Base-by-base conservation (phyloP, 2,113 vertebrate genomes). In the Petromus typicus region DNA sequence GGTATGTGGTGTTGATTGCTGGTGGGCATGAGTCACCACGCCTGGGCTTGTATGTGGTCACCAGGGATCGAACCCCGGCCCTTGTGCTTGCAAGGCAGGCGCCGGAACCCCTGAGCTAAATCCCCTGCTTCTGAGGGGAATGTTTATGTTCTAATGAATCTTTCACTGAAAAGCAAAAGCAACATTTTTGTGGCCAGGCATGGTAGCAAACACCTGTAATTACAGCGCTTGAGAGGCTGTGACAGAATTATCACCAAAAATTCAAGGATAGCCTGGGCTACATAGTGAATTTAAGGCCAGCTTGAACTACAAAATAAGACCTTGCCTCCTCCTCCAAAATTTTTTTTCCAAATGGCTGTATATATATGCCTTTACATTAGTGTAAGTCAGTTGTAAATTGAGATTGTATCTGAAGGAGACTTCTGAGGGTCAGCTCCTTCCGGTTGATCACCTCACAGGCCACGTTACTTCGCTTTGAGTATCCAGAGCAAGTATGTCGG, bases 361-460 rank as follows among this genome's bases (percentile, higher is more conserved):
- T 10, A 18, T 22, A 16, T 66, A 37, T 27, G 7, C 34, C 22
- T 27, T 54, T 34, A 12, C 83, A 67, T 85, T 64, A 51, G 25
- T 48, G 17, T 3, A 37, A 27, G 34, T 86, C 4, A 22, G 8
- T 54, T 23, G 23, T 66, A 67, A 86, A 48, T 37, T 32, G 13
- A 34, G 23, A n/a, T 5, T 56, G 34, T 56, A 22, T 48, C 59
- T 54, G 34, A 83, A 83, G 63, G 69, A 93, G 64, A 66, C 32
- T 30, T 20, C 16, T 48, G 20, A 23, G 51, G 34, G 61, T 37
- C 3, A 56, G 56, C 14, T 9, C 4, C 76, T 51, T n/a, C 27
- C 17, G 22, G 43, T 10, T 37, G 43, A 14, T 22, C 25, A 17
- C 4, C 2, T 69, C 12, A 0, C 37, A 71, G 45, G 40, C 7